A percentile compares a stretch with the other conserved stretches of the same genome.
These are phyloP conservation scores for Antennarius striatus DNA, from an alignment of 2,113 vertebrate species.

Conservation along the genomic window DNA sequence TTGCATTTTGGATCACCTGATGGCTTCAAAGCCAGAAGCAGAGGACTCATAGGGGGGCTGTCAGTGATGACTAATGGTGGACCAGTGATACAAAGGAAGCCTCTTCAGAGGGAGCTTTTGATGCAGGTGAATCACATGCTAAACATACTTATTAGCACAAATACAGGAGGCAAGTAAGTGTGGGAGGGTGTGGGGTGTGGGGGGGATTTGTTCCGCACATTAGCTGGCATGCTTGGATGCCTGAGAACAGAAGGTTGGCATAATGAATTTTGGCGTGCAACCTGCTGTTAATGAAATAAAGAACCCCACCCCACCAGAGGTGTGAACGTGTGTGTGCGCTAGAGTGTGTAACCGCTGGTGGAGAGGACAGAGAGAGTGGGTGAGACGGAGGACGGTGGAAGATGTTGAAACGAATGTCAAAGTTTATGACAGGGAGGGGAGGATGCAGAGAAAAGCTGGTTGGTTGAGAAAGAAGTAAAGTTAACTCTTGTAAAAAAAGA, in stretches of 20 bases:
- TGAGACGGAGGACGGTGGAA: conserved; percentile 2
- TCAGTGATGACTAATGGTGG: conserved; percentile 72
- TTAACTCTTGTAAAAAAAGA: not conserved
- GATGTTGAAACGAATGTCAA: not conserved
- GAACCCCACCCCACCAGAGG: conserved; percentile 64
- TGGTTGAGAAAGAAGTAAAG: not conserved
- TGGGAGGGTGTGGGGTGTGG: conserved; percentile 11
- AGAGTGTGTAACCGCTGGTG: conserved; percentile 23
- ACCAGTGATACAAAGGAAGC: conserved; percentile 58
- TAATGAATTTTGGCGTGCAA: conserved; percentile 78
- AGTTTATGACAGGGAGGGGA: not conserved
- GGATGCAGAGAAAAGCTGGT: not conserved
- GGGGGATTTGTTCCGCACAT: conserved; percentile 74
- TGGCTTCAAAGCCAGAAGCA: conserved; percentile 56
- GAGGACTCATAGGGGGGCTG: conserved; percentile 46
- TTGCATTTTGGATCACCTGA: conserved; percentile 64
- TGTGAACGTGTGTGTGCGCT: conserved; percentile 29
- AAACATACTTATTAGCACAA: conserved; percentile 73
- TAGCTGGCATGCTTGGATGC: conserved; percentile 73
- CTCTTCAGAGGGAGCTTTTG: conserved; percentile 67
- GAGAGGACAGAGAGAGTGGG: conserved; percentile 2
- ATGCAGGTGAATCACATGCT: conserved; percentile 75
- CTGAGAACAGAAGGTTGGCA: conserved; percentile 73
- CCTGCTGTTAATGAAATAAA: conserved; percentile 74
- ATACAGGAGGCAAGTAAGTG: conserved; percentile 19